Evolutionary conservation across 1,140 invertebrate genomes (phyloP), one percentile per base, ranked within the genome.

Genomic region (Hyles euphorbiae): DNA sequence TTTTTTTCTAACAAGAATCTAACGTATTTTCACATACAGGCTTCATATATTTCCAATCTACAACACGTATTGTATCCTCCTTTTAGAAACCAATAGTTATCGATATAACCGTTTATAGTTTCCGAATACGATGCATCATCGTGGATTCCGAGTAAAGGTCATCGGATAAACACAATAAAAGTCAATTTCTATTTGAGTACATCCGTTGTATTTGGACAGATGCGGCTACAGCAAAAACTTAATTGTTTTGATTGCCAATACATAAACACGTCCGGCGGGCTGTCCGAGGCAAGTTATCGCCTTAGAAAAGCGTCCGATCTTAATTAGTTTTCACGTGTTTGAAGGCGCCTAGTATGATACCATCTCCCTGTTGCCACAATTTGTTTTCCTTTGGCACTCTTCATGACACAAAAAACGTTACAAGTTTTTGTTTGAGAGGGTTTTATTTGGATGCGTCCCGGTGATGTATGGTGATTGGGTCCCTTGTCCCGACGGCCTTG

Each of bases 301-400:
- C 73, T 74, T 82, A 83, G 83, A 81, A 88, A 86, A 85, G 79
- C 83, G 73, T 72, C 78, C 78, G 83, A 88, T 88, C 85, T 87
- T 88, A 88, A 88, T 88, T 88, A 86, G 83, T 88, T 88, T 87
- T 87, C 80, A 85, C 77, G 76, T 84, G 78, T 88, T 83, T 80
- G 76, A 88, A 84, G 84, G 81, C 80, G 79, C 80, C 86, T 88
- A 78, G 78, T 57, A 61, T 67, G 83, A 87, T 88, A 87, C 71
- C 58, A 88, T 88, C 83, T 81, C 72, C 68, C 72, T 77, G 76
- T 81, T 88, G 80, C 80, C 82, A 84, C 77, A 83, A 86, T 88
- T 88, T 86, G 85, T 88, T 88, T 83, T 83, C 72, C 78, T 76
- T 82, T 81, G 70, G 72, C 79, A 70, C 67, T 65, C 69, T 67